These are phyloP conservation scores for Sclerurus mexicanus DNA, from an alignment of 2,113 vertebrate species.

Conservation along the genomic window DNA sequence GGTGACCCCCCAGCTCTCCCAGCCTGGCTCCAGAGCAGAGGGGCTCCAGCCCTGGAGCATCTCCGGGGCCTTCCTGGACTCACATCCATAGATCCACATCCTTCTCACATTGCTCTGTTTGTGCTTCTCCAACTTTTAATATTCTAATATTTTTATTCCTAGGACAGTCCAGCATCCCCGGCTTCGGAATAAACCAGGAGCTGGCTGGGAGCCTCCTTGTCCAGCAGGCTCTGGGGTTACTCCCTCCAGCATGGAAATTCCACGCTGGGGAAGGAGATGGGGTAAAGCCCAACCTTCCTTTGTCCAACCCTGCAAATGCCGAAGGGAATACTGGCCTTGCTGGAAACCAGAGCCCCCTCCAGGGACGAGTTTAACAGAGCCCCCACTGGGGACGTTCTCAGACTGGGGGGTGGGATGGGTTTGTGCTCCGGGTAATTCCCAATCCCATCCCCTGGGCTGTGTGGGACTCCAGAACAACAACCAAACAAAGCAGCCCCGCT, in stretches of 20 bases:
- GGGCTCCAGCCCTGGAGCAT: not conserved
- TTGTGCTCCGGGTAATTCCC: not conserved
- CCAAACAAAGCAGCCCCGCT: constrained; percentile 63
- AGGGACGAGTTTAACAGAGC: accelerated
- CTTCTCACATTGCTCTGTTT: not conserved
- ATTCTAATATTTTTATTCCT: too few species aligned
- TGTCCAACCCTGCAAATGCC: accelerated
- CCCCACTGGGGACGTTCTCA: not conserved
- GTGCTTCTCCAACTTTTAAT: not conserved
- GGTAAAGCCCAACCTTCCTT: not conserved
- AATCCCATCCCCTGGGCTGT: not conserved
- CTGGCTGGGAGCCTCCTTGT: not conserved
- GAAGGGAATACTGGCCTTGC: accelerated
- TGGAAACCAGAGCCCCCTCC: not conserved
- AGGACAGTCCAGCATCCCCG: not conserved
- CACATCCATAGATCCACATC: not conserved
- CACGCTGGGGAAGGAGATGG: accelerated
- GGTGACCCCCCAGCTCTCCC: not conserved
- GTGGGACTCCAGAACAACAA: constrained; percentile 49
- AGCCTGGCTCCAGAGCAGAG: not conserved
- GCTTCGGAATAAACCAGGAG: not conserved
- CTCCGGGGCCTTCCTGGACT: accelerated
- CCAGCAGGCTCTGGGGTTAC: accelerated
- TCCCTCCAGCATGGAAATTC: not conserved
- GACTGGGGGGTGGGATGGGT: too few species aligned